Base-by-base conservation (phyloP, 2,797 vertebrate genomes). In the Hapalemur alaotrensis region DNA sequence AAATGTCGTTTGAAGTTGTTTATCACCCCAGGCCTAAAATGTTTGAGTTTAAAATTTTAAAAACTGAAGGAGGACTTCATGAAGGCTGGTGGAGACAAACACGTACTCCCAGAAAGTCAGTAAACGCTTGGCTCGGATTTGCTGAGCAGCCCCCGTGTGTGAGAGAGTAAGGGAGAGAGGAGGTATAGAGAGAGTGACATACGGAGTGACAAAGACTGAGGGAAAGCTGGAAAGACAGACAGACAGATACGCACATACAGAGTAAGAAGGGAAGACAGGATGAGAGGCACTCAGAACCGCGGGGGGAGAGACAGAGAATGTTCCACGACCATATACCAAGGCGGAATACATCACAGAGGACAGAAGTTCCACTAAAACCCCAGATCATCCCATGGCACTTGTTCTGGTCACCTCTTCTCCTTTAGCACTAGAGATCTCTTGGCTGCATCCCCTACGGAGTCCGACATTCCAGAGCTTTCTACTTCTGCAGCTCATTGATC, bases 1-100 rank as follows among this genome's bases (percentile, higher is more conserved):
- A 73, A 86, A 87, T 73, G 35, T 8, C 48, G 7, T 59, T 61
- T 38, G 2, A 3, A 59, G 57, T 11, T 65, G 30, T 72, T 54
- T 69, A 57, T 69, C 59, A 28, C 9, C 30, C 48, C 48, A 32
- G 32, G 46, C 46, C 59, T 67, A 59, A 54, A 43, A 35, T 30
- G 35, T 46, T 46, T 73, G 79, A 9, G 32, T 35, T 50, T 20
- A 61, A 83, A 88, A 15, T 14, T 69, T 95, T 72, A 32, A 76
- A 70, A 70, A 41, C 30, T 1, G n/a, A 81, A 59, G 50, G 50
- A 82, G 20, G 81, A n/a, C n/a, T 78, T 46, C 7, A 18, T 30
- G 54, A 91, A 96, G 79, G 50, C 46, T 69, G 17, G 20, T 14
- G n/a, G 69, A 93, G 80, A 92, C n/a, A 43, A 69, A 65, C 32